Conservation (phyloP, 2,113 vertebrate species). For the human region GRCh38 chr3:103733001-103733500, state of each 20-base stretch:
- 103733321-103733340: background rate
- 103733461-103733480: background rate
- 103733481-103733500: background rate
- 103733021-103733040: background rate
- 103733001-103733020: background rate
- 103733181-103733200: background rate
- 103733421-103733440: background rate
- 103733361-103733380: background rate
- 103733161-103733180: background rate
- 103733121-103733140: background rate
- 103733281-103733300: background rate
- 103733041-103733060: background rate
- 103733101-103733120: background rate
- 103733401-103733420: background rate
- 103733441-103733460: background rate
- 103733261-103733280: background rate
- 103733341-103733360: background rate
- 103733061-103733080: background rate
- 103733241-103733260: background rate
- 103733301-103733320: background rate
- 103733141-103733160: background rate
- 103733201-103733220: background rate
- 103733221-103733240: background rate
- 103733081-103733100: background rate
- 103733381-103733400: background rate